Conservation (phyloP, 2,888 invertebrate genomes). For the Eustalomyia histrio region DNA sequence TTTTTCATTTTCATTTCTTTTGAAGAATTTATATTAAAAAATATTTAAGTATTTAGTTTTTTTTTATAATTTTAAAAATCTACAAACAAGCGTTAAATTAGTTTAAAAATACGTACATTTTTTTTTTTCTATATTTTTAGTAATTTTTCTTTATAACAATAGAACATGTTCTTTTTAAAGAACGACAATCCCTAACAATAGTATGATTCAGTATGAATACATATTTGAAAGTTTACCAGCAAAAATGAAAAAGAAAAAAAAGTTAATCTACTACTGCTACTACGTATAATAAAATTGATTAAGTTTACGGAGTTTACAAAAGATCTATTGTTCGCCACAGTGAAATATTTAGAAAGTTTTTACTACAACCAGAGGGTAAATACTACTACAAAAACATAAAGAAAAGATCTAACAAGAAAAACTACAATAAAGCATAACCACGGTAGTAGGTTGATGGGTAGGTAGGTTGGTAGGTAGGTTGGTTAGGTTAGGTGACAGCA, state of each 20-base stretch:
- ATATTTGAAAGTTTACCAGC: slow-evolving; percentile 1
- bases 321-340: slow-evolving; percentile 51
- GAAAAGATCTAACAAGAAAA: neutral
- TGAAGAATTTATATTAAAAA: neutral
- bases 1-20: too few species aligned
- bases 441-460: slow-evolving; percentile 33
- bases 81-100: slow-evolving; percentile 6
- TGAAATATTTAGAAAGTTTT: slow-evolving; percentile 51
- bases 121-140: neutral
- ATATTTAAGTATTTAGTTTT: neutral
- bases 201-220: neutral
- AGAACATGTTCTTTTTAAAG: neutral
- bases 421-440: slow-evolving; percentile 3
- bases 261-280: neutral
- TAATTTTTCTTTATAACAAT: neutral
- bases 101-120: neutral
- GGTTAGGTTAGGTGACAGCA: neutral
- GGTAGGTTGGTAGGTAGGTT: slow-evolving; percentile 22
- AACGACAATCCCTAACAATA: neutral
- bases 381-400: neutral
- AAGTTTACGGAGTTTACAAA: slow-evolving; percentile 48
- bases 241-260: neutral
- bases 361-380: slow-evolving; percentile 7
- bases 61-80: slow-evolving; percentile 1
- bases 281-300: slow-evolving; percentile 56